Conservation (phyloP, 2,113 vertebrate species). For the Thalassoma bifasciatum region DNA sequence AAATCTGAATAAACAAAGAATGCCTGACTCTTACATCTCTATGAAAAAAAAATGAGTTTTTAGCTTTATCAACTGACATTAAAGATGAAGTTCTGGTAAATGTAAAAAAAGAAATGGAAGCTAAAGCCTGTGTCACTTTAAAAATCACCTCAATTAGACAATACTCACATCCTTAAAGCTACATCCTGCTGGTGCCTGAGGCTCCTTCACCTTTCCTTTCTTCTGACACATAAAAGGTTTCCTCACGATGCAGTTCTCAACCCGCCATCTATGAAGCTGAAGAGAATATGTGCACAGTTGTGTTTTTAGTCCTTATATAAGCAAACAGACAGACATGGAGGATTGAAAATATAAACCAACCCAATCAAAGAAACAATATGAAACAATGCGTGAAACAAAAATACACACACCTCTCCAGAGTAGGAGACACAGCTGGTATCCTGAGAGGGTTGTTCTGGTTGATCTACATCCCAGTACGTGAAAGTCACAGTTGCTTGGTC, state of each 20-base stretch:
- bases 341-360: constrained; percentile 13
- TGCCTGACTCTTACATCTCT: too few species aligned
- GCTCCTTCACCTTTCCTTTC: constrained; percentile 83
- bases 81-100: too few species aligned
- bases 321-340: background rate
- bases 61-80: too few species aligned
- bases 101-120: background rate
- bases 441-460: constrained; percentile 83
- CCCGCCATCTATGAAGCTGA: constrained; percentile 89
- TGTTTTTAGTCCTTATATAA: constrained; percentile 2
- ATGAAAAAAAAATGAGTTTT: too few species aligned
- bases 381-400: background rate
- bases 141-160: background rate
- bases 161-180: constrained; percentile 83
- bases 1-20: too few species aligned
- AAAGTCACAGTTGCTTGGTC: constrained; percentile 84
- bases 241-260: constrained; percentile 82
- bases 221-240: constrained; percentile 91
- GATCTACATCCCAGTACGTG: constrained; percentile 89
- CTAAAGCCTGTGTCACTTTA: too few species aligned
- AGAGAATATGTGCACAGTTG: constrained; percentile 29
- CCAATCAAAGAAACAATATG: background rate
- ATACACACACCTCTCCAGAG: constrained; percentile 84
- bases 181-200: constrained; percentile 77
- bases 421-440: constrained; percentile 89